Evolutionary conservation across 2,113 vertebrate genomes (phyloP), one percentile per base, ranked within the genome.

Genomic region (Phainopepla nitens): DNA sequence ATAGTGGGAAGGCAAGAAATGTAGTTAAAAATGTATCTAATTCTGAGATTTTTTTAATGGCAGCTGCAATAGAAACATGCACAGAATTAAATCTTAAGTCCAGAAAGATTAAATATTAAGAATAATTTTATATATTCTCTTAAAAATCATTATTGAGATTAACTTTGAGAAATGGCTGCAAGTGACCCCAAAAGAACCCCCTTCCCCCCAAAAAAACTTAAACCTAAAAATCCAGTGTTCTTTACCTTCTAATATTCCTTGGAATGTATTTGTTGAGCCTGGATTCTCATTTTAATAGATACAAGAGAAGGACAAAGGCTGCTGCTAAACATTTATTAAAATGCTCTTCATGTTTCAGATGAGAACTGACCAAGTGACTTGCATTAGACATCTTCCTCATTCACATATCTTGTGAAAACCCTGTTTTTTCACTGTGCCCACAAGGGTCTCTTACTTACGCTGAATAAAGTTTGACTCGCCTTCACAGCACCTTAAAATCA

Each of bases 181-280:
- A 2, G 3, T 19, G 10, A 64, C 14, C 9, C 20, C 42, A 21
- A 25, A 42, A 50, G 9, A 57, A 25, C 10, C 1, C 2, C 12
- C 2, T 3, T 5, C 13, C 11, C 8, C 22, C 9, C 8, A 13
- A 41, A 27, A 36, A 33, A 1, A 5, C 13, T 29, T 15, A 22
- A 15, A 18, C 23, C 14, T 21, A 27, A 64, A 65, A 64, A 47
- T 1, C 0, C 8, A 18, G 2, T 53, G 49, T 58, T 91, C 44
- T 73, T 72, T 72, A 20, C 58, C 62, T 73, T 90, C 9, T 72
- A 62, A 16, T 70, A 92, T 58, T 92, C 35, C 35, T 41, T 71
- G 15, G 22, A 50, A 36, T 41, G 3, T 39, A 36, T n/a, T 41
- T 79, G 2, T 57, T 75, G 33, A 69, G 20, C 3, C 18, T 64